Evolutionary conservation across 2,888 invertebrate species (phyloP).

Genomic region (Phalera bucephala): DNA sequence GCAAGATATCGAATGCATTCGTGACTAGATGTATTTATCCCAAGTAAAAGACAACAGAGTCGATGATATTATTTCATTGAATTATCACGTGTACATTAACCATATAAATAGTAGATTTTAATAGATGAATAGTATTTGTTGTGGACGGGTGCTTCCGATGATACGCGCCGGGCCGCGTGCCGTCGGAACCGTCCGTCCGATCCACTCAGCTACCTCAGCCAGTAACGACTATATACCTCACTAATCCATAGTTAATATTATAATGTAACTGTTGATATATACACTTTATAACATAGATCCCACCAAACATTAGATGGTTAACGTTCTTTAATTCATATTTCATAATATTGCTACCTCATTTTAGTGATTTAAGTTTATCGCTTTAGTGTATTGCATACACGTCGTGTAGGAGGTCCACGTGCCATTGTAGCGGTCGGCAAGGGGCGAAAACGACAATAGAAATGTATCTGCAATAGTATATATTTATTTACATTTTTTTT

Average conservation of each 20-base stretch:
- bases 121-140: conserved; percentile 41
- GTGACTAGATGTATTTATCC: too few relatives aligned
- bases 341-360: conserved; percentile 79
- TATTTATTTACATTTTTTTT: too few relatives aligned
- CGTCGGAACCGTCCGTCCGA: conserved; percentile 14
- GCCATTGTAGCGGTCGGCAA: conserved; percentile 30
- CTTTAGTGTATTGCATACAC: conserved; percentile 43
- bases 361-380: conserved; percentile 47
- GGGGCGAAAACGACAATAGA: too few relatives aligned
- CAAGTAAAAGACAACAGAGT: too few relatives aligned
- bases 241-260: conserved; percentile 72
- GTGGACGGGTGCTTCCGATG: conserved; percentile 26
- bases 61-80: too few relatives aligned
- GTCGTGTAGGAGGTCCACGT: conserved; percentile 24
- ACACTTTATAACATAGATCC: conserved; percentile 65
- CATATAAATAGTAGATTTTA: conserved; percentile 25
- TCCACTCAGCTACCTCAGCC: conserved; percentile 65
- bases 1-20: too few relatives aligned
- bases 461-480: too few relatives aligned
- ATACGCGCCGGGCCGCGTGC: not conserved
- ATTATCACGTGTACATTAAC: not conserved
- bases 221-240: conserved; percentile 74
- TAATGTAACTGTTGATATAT: conserved; percentile 67
- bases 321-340: conserved; percentile 62
- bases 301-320: conserved; percentile 76